Evolutionary conservation across 2,888 invertebrate species (phyloP).

Genomic region (Petrophora chlorosata): DNA sequence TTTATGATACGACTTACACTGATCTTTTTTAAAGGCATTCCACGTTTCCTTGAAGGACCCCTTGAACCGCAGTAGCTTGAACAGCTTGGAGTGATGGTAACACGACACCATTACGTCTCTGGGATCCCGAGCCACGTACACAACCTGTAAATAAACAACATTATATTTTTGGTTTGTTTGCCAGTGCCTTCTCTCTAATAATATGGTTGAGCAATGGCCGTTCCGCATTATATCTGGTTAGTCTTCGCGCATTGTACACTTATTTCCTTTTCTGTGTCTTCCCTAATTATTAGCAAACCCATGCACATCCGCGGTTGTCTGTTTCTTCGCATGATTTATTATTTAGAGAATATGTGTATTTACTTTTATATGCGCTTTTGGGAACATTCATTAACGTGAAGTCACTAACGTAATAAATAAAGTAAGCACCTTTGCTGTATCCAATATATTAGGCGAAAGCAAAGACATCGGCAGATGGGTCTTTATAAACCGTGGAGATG

Average conservation of each 20-base stretch:
- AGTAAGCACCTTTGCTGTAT: conserved; percentile 82
- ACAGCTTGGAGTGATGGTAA: conserved; percentile 61
- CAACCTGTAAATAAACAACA: conserved; percentile 43
- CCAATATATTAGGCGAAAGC: conserved; percentile 82
- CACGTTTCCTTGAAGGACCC: conserved; percentile 20
- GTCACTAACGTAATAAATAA: no score
- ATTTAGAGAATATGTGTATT: no score
- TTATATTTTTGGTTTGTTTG: no score
- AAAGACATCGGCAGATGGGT: conserved; percentile 89
- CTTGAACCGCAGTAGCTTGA: conserved; percentile 3
- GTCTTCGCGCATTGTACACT: no score
- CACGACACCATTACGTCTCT: conserved; percentile 91
- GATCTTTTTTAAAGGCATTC: conserved; percentile 78
- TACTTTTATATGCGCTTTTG: background rate
- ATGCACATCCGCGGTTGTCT: no score
- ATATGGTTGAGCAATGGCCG: no score
- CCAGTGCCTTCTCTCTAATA: background rate
- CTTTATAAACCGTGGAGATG: conserved; percentile 45
- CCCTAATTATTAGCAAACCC: no score
- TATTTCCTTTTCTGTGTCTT: no score
- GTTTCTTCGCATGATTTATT: no score
- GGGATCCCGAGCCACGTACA: conserved; percentile 91
- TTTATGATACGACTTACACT: conserved; percentile 7
- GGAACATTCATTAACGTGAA: no score
- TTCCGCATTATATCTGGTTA: background rate